Conservation (phyloP, 1,140 invertebrate genomes). For the Meloidogyne hapla region DNA sequence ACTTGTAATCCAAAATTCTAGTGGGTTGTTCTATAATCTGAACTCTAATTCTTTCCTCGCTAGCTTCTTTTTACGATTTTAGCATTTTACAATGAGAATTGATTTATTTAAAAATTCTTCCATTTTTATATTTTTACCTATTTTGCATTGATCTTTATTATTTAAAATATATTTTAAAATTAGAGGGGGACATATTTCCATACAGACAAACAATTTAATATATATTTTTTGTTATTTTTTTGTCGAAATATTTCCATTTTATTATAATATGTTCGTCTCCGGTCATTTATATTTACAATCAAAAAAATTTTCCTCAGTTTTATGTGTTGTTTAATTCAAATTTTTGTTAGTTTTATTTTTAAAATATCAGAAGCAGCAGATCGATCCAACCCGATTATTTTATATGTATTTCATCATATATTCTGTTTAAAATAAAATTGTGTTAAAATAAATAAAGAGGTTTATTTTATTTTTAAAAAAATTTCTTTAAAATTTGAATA, state of each 20-base stretch:
- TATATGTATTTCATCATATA: neutral
- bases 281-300: neutral
- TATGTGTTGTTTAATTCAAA: neutral
- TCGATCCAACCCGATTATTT: neutral
- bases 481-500: neutral
- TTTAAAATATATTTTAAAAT: too few relatives aligned
- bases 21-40: too few relatives aligned
- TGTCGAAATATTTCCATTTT: neutral
- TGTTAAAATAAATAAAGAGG: neutral
- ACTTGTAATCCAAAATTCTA: too few relatives aligned
- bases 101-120: too few relatives aligned
- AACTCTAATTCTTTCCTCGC: too few relatives aligned
- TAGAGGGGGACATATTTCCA: conserved; percentile 35
- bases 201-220: neutral
- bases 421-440: neutral
- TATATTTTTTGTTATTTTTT: too few relatives aligned
- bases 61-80: too few relatives aligned
- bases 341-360: neutral
- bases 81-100: too few relatives aligned
- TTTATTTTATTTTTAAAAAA: neutral
- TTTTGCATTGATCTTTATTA: too few relatives aligned
- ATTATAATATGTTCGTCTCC: neutral
- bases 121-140: too few relatives aligned
- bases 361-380: neutral
- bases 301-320: neutral